Evolutionary conservation across 2,888 invertebrate genomes (phyloP), one percentile per base, ranked within the genome.

Genomic region (Sylvicola fuscatus): DNA sequence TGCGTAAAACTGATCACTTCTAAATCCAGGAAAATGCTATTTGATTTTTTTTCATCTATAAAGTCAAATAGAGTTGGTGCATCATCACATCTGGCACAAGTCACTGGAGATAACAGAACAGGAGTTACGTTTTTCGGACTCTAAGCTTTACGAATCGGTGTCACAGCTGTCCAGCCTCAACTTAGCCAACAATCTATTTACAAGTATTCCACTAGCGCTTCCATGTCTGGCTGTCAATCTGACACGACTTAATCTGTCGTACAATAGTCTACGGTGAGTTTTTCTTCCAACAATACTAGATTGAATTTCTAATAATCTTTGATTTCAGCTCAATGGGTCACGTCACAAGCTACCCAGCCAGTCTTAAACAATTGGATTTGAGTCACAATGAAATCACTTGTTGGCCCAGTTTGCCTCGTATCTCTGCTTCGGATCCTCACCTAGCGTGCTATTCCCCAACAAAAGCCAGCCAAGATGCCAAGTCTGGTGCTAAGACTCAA

Each of bases 221-320:
- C 81, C 95, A 2, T 98, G 98, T 52, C 64, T 87, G 38, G 92
- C 89, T 4, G 80, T 89, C 0, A 73, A 74, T 45, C 66, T 98
- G 17, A 78, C 83, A 0, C 64, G 86, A 28, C 67, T 98, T 12
- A 92, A 92, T 53, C 72, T 98, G 68, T 79, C 90, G 0, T 84
- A 86, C 50, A 97, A 97, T 57, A 76, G 76, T 39, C 61, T 72
- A 33, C 54, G 70, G 45, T 60, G 21, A 21, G 21, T 21, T 4
- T 21, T 21, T 21, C 16, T 27, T 21, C 28, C 10, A 10, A 33
- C 16, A 27, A 27, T 32, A n/a, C 4, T 35, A 27, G 33, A 17
- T 26, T 32, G n/a, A 34, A 15, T 6, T 33, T 12, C 30, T 31
- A 11, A 8, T 14, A 12, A 7, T 34, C 32, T 14, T 41, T 14